Evolutionary conservation across 2,113 vertebrate species (phyloP).

Genomic region (Oophaga pumilio): DNA sequence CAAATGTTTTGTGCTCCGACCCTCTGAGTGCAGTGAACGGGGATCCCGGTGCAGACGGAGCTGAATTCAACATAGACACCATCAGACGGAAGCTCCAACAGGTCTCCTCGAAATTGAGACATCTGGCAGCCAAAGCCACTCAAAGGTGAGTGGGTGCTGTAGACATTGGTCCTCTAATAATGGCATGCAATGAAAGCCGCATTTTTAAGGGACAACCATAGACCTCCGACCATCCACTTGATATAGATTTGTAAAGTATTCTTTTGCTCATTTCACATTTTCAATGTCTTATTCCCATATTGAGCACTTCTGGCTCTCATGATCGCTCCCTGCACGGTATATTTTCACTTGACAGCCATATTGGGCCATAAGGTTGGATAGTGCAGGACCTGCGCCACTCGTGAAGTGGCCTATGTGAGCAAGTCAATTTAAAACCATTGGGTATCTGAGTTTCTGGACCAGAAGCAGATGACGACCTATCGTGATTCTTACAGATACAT

Average conservation of each 20-base stretch:
- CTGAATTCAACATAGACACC: constrained; percentile 71
- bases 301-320: not conserved
- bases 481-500: not conserved
- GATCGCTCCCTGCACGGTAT: not conserved
- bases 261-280: not conserved
- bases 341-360: not conserved
- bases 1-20: constrained; percentile 63
- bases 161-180: not conserved
- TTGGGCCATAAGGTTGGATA: not conserved
- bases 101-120: constrained; percentile 76
- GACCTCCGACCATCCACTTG: not conserved
- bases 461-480: not conserved
- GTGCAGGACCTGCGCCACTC: too few species aligned
- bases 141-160: constrained; percentile 71
- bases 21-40: constrained; percentile 61
- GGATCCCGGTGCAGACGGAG: constrained; percentile 61
- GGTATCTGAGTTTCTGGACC: not conserved
- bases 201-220: not conserved
- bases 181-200: not conserved
- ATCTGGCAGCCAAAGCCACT: constrained; percentile 73
- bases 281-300: not conserved
- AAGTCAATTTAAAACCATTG: too few species aligned
- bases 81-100: constrained; percentile 78
- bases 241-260: not conserved
- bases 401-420: too few species aligned